A percentile compares a stretch with the other conserved stretches of the same genome.
Evolutionary conservation across 2,113 vertebrate genomes (phyloP).

Genomic region (Symphodus melops): DNA sequence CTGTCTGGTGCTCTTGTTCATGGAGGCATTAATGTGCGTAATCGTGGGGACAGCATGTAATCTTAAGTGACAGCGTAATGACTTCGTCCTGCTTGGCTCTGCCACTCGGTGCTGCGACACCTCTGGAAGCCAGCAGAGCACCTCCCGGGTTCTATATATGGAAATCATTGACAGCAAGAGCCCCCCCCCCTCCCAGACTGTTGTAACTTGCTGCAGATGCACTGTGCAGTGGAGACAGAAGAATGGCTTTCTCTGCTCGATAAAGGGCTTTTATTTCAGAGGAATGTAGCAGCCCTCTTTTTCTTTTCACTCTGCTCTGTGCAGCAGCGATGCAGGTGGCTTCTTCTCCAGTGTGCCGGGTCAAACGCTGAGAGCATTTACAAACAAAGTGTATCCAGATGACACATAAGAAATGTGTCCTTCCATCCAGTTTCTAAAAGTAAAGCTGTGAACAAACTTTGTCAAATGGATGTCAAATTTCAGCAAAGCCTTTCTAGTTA

Average conservation of each 20-base stretch:
- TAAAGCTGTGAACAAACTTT: neutral
- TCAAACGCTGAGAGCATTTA: neutral
- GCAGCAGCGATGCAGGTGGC: constrained; percentile 37
- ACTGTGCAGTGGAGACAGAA: constrained; percentile 55
- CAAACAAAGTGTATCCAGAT: neutral
- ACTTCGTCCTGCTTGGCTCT: constrained; percentile 69
- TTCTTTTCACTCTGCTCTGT: constrained; percentile 47
- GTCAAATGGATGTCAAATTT: neutral
- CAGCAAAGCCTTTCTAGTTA: neutral
- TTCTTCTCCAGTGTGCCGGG: neutral
- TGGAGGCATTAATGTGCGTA: constrained; percentile 71
- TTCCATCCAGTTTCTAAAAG: neutral
- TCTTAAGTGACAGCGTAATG: constrained; percentile 82
- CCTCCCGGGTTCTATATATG: constrained; percentile 75
- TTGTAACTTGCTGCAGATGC: constrained; percentile 61
- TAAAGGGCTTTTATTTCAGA: constrained; percentile 58
- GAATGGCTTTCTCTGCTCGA: constrained; percentile 59
- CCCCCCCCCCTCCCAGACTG: constrained; percentile 35
- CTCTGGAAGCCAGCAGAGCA: constrained; percentile 52
- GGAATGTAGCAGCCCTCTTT: constrained; percentile 56
- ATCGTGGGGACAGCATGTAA: constrained; percentile 77
- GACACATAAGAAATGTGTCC: neutral
- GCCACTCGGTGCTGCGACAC: constrained; percentile 61
- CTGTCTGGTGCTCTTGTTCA: constrained; percentile 66
- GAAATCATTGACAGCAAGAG: constrained; percentile 69